Evolutionary conservation across 2,888 invertebrate species (phyloP).

Genomic region (Drosophila nr. perissopoda): DNA sequence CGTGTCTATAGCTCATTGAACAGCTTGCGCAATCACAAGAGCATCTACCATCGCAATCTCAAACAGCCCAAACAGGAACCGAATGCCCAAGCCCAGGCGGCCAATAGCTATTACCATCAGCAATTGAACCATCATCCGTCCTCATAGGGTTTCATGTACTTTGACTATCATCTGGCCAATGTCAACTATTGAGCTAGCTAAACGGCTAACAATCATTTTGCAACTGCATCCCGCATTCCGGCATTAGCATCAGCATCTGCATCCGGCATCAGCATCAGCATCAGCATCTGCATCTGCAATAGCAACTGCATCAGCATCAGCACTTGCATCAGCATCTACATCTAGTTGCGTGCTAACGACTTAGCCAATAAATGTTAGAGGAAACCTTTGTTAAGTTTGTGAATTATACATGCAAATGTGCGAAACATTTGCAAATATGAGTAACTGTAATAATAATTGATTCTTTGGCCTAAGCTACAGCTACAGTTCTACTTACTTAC

Average conservation of each 20-base stretch:
- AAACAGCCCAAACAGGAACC: conserved; percentile 88
- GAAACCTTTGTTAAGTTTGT: conserved; percentile 60
- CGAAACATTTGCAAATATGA: conserved; percentile 26
- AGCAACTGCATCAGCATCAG: neutral
- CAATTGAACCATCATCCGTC: conserved; percentile 82
- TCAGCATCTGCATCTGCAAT: conserved; percentile 5
- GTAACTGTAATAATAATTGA: conserved; percentile 33
- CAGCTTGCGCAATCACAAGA: conserved; percentile 96
- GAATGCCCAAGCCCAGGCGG: conserved; percentile 50
- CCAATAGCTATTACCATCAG: conserved; percentile 70
- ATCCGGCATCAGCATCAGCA: conserved; percentile 7
- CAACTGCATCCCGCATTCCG: conserved; percentile 6
- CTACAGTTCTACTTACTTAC: conserved; percentile 19
- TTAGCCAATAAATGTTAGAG: conserved; percentile 31
- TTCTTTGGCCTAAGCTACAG: conserved; percentile 21
- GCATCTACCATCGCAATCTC: conserved; percentile 94
- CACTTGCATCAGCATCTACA: neutral
- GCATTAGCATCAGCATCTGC: neutral
- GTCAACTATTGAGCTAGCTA: conserved; percentile 70
- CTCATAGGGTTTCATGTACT: conserved; percentile 84
- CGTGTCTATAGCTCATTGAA: conserved; percentile 96
- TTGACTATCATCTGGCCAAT: conserved; percentile 81
- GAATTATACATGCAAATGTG: conserved; percentile 23
- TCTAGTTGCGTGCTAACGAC: conserved; percentile 10
- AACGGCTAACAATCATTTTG: neutral